phyloP scores from a whole-genome alignment of 2,797 vertebrate species.

The Pachyuromys duprasi region DNA sequence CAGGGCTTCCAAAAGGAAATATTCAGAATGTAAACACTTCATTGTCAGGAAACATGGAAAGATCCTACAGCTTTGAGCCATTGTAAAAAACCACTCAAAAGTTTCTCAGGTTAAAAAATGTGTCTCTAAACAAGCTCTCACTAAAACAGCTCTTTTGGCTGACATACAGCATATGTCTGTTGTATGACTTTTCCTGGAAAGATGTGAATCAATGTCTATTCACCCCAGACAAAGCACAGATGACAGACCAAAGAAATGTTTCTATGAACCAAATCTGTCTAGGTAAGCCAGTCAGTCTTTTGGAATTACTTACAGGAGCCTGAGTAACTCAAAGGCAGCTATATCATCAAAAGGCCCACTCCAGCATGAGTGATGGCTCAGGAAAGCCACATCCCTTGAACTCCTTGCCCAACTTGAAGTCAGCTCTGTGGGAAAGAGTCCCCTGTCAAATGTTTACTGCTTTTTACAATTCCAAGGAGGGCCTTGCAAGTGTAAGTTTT shows the following conservation, averaged over 20 bases:
- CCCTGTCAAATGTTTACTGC: background rate
- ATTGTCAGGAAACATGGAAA: background rate
- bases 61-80: background rate
- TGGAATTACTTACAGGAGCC: background rate
- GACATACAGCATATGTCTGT: background rate
- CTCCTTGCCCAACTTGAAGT: background rate
- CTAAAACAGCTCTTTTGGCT: background rate
- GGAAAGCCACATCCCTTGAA: background rate
- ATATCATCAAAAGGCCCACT: background rate
- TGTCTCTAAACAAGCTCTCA: background rate
- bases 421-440: background rate
- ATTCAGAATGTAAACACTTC: background rate
- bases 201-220: background rate
- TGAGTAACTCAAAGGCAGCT: background rate
- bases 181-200: background rate
- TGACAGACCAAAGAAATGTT: background rate
- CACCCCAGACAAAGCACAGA: too few species aligned
- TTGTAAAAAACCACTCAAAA: conserved; percentile 15
- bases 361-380: background rate
- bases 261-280: background rate
- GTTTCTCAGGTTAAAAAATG: background rate
- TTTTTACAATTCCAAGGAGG: background rate
- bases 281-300: background rate
- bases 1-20: conserved; percentile 30
- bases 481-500: background rate